Evolutionary conservation across 1,140 invertebrate genomes (phyloP).

Genomic region (Globodera rostochiensis): DNA sequence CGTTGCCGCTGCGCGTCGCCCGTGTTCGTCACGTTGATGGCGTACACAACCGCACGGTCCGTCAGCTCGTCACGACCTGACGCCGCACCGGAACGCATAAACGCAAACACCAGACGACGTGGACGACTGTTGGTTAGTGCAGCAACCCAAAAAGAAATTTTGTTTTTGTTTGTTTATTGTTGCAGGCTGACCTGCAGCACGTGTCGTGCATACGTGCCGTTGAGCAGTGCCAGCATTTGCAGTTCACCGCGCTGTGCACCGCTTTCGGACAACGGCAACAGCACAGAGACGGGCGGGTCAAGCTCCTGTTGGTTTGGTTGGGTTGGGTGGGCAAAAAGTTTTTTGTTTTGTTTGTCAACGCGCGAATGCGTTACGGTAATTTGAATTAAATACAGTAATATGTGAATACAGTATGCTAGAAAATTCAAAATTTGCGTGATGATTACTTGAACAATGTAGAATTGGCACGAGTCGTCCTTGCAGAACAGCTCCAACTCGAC

Average conservation of each 20-base stretch:
- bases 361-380: too few species aligned
- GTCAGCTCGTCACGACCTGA: slow-evolving; percentile 45
- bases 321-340: too few species aligned
- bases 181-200: slow-evolving; percentile 60
- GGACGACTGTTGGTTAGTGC: slow-evolving; percentile 68
- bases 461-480: slow-evolving; percentile 54
- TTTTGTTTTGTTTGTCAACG: too few species aligned
- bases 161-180: not conserved
- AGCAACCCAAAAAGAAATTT: not conserved
- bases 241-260: slow-evolving; percentile 16
- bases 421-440: not conserved
- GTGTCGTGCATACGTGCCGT: slow-evolving; percentile 65
- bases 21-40: slow-evolving; percentile 72
- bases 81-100: slow-evolving; percentile 67
- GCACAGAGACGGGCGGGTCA: not conserved
- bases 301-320: not conserved
- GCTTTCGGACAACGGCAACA: not conserved
- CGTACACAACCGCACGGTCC: slow-evolving; percentile 69
- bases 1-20: slow-evolving; percentile 65
- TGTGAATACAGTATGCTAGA: too few species aligned
- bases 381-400: too few species aligned
- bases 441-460: slow-evolving; percentile 67
- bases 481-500: slow-evolving; percentile 59
- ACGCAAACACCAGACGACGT: slow-evolving; percentile 71
- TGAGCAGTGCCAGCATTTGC: slow-evolving; percentile 65